Base-by-base conservation (phyloP, 2,113 vertebrate genomes). In the Acrocephalus arundinaceus region DNA sequence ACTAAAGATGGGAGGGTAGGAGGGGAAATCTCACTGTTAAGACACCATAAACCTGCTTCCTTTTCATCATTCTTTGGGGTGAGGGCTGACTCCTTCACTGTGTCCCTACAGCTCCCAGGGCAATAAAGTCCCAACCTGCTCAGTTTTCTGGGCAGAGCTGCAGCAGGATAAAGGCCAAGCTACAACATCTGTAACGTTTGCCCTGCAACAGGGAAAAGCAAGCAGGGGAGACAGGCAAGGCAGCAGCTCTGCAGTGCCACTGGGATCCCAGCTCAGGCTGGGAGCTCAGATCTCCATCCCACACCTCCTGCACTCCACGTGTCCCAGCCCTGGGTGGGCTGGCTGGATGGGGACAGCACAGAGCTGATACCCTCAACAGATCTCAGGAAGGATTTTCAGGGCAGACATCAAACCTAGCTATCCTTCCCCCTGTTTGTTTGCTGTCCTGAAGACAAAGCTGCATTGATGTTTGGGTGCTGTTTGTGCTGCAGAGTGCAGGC, bases 361-460 rank as follows among this genome's bases (percentile, higher is more conserved):
- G 31, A 9, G 1, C 21, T 28, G 43, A 7, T 15, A 20, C 2
- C 33, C 81, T 33, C 49, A 3, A 10, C n/a, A 35, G 11, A 13
- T 22, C 25, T 63, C 39, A 8, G 62, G 72, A 68, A 35, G 49
- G 46, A 48, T 66, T 78, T 91, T 24, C 55, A 33, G 71, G 59
- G 25, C 41, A 46, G 25, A 55, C 15, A 5, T 46, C 67, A 57
- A 27, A 52, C 27, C 30, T 5, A 6, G 4, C 14, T 15, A 6
- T 4, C 4, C 12, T 41, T 62, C 24, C 25, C 25, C 5, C 2
- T 48, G 0, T 30, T 45, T 28, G 7, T 31, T 15, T 63, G n/a
- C 58, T 11, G 5, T 2, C 27, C 48, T 30, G 65, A 27, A 58
- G 72, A 3, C 22, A 31, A 5, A 35, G 73, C 31, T n/a, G 48